Evolutionary conservation across 2,113 vertebrate genomes (phyloP).

Genomic region (Ondatra zibethicus): DNA sequence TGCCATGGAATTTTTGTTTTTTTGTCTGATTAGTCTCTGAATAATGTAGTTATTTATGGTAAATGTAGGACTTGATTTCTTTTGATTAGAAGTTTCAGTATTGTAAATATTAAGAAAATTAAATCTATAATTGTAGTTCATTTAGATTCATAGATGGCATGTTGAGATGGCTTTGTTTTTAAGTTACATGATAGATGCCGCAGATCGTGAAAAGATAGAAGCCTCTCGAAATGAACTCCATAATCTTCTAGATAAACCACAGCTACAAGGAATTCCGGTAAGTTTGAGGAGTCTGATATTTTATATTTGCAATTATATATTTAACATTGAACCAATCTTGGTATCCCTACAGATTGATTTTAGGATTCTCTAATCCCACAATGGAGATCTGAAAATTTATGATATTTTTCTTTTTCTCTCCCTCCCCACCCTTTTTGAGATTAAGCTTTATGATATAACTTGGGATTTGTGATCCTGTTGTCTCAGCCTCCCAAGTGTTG

Average conservation of each 20-base stretch:
- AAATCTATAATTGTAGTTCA: neutral
- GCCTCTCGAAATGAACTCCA: conserved; percentile 98
- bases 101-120: conserved; percentile 32
- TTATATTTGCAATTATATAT: neutral
- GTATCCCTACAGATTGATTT: neutral
- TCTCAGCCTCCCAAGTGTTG: neutral
- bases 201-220: conserved; percentile 98
- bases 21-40: neutral
- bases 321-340: neutral
- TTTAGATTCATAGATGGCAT: neutral
- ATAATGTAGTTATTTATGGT: neutral
- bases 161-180: conserved; percentile 54
- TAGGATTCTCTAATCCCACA: neutral
- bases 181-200: conserved; percentile 99
- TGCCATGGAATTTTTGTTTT: no score
- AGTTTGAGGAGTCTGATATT: conserved; percentile 81
- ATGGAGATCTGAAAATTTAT: neutral
- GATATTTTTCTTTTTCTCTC: no score
- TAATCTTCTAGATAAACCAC: conserved; percentile 99
- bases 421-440: neutral
- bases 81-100: neutral
- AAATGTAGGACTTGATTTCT: conserved; percentile 9
- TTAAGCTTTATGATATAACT: neutral
- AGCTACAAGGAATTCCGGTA: conserved; percentile 99
- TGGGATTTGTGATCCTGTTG: neutral